Conservation (phyloP, 1,140 invertebrate genomes). For the Zaprionus inermis region DNA sequence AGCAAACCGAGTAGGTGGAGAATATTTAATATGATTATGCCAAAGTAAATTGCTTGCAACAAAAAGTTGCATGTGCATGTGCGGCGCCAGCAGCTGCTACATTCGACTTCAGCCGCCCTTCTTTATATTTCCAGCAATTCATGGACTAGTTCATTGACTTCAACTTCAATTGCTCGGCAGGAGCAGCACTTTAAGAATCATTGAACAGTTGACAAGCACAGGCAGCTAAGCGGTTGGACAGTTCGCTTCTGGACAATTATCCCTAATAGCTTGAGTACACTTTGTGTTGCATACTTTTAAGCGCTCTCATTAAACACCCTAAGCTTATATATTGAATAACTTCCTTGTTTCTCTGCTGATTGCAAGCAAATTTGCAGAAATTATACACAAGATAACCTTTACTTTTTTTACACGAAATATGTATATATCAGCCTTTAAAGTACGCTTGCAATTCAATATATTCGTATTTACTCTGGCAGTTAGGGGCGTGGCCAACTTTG, state of each 20-base stretch:
- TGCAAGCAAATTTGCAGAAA: too few species aligned
- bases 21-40: conserved; percentile 82
- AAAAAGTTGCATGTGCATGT: conserved; percentile 66
- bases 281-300: too few species aligned
- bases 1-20: conserved; percentile 69
- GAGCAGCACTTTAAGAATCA: conserved; percentile 65
- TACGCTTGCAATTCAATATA: too few species aligned
- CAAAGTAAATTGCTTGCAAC: conserved; percentile 81
- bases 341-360: too few species aligned
- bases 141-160: conserved; percentile 38
- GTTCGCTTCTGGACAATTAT: background rate
- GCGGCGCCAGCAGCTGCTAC: conserved; percentile 6
- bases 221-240: background rate
- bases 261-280: too few species aligned
- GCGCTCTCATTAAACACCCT: too few species aligned
- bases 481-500: too few species aligned
- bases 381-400: too few species aligned
- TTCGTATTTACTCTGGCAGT: too few species aligned
- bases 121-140: conserved; percentile 19
- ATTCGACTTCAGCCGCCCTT: conserved; percentile 12
- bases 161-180: conserved; percentile 3
- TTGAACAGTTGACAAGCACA: conserved; percentile 39
- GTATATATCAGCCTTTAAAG: too few species aligned
- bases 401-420: too few species aligned
- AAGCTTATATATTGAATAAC: too few species aligned